phyloP scores from a whole-genome alignment of 2,113 vertebrate genomes.

The Salvator merianae region DNA sequence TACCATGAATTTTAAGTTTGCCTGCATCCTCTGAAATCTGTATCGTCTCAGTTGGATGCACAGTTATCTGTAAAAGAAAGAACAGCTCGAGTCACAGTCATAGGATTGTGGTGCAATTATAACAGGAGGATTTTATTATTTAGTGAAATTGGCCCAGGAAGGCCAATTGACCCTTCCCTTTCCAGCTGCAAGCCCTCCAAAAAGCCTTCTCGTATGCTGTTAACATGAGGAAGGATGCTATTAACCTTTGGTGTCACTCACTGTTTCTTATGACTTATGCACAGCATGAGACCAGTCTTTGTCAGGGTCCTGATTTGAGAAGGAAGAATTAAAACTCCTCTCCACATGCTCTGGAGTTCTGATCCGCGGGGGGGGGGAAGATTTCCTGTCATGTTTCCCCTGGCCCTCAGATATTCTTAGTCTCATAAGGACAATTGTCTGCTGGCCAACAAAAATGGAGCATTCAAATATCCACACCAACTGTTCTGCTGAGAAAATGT shows the following conservation, averaged over 20 bases:
- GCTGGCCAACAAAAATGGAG: neutral
- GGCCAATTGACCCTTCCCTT: neutral
- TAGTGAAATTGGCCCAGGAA: neutral
- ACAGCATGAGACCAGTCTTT: neutral
- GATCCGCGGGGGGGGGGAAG: no score
- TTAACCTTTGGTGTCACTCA: neutral
- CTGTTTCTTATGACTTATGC: neutral
- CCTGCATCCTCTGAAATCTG: accelerated
- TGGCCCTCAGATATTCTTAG: neutral
- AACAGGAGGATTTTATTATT: accelerated
- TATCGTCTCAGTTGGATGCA: accelerated
- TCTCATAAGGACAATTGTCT: neutral
- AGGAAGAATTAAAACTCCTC: neutral
- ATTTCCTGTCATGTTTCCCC: neutral
- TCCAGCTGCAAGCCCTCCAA: neutral
- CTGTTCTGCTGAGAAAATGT: neutral
- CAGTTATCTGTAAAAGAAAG: neutral
- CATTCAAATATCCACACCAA: neutral
- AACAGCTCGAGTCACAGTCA: neutral
- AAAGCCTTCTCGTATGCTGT: neutral
- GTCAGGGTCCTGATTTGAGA: neutral
- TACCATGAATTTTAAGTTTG: accelerated
- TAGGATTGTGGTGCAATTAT: neutral
- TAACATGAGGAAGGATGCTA: no score
- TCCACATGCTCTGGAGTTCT: neutral